Evolutionary conservation across 2,888 invertebrate genomes (phyloP).

Genomic region (Nesidiocoris tenuis): DNA sequence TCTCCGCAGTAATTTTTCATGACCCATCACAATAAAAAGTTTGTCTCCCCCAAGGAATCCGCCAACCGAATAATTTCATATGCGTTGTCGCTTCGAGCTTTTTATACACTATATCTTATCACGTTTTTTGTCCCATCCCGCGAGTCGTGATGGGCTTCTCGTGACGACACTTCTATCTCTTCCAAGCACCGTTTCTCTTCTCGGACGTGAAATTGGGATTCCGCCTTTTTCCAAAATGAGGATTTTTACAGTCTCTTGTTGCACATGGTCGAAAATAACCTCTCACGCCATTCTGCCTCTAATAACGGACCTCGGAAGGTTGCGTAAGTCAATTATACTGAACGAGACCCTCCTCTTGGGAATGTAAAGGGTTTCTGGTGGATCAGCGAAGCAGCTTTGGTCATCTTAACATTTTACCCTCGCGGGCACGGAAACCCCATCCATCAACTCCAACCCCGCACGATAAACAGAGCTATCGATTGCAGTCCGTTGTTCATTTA

Average conservation of each 20-base stretch:
- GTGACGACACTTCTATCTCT: background rate
- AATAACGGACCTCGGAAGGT: conserved; percentile 4
- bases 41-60: no score
- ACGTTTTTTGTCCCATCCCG: no score
- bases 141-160: background rate
- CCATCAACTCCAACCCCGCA: background rate
- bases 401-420: background rate
- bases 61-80: no score
- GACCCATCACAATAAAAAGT: no score
- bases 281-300: background rate
- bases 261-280: background rate
- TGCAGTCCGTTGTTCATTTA: background rate
- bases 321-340: conserved; percentile 8
- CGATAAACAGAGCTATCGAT: background rate
- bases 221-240: background rate
- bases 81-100: no score
- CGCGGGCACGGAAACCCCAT: background rate
- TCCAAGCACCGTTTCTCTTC: background rate
- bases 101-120: no score
- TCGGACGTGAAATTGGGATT: background rate
- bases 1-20: no score
- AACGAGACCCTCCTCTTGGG: background rate
- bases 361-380: background rate
- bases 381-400: no score
- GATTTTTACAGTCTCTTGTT: background rate